Percentiles rank a stretch among this genome's conserved stretches.
Evolutionary conservation across 2,888 invertebrate species (phyloP).

Genomic region (Drosophila formosana): DNA sequence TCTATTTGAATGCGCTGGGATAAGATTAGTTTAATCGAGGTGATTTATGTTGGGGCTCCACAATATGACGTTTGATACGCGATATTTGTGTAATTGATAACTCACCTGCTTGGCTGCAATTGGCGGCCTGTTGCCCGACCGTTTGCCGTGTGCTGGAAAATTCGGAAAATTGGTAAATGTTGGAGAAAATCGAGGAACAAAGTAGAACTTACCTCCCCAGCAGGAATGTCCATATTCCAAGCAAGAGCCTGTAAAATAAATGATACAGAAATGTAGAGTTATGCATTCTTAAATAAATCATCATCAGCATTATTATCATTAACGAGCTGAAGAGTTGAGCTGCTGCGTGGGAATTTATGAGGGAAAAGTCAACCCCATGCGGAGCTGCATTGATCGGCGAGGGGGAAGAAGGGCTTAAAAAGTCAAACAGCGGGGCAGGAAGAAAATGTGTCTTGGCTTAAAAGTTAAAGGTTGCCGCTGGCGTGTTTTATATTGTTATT

Average conservation of each 20-base stretch:
- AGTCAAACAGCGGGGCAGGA: constrained; percentile 25
- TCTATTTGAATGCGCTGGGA: constrained; percentile 8
- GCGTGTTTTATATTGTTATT: not conserved
- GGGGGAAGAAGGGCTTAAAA: constrained; percentile 16
- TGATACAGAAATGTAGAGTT: not conserved
- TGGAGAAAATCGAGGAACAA: not conserved
- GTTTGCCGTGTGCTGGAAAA: constrained; percentile 76
- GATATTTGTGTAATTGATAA: constrained; percentile 20
- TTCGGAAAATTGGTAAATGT: constrained; percentile 3
- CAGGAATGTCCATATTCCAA: constrained; percentile 84
- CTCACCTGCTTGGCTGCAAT: constrained; percentile 58
- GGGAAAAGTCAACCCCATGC: constrained; percentile 5
- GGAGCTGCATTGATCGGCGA: constrained; percentile 22
- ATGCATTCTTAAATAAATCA: constrained; percentile 53
- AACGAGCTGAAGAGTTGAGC: constrained; percentile 39
- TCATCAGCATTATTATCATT: constrained; percentile 46
- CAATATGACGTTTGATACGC: not conserved
- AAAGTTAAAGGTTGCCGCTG: constrained; percentile 39
- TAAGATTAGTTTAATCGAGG: constrained; percentile 35
- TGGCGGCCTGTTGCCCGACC: constrained; percentile 65
- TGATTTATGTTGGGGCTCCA: constrained; percentile 22
- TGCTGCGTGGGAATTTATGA: constrained; percentile 43
- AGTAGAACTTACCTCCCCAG: constrained; percentile 82
- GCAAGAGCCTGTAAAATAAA: constrained; percentile 78
- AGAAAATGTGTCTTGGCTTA: constrained; percentile 24